phyloP scores from a whole-genome alignment of 2,888 invertebrate genomes.

The Stenodema calcarata region DNA sequence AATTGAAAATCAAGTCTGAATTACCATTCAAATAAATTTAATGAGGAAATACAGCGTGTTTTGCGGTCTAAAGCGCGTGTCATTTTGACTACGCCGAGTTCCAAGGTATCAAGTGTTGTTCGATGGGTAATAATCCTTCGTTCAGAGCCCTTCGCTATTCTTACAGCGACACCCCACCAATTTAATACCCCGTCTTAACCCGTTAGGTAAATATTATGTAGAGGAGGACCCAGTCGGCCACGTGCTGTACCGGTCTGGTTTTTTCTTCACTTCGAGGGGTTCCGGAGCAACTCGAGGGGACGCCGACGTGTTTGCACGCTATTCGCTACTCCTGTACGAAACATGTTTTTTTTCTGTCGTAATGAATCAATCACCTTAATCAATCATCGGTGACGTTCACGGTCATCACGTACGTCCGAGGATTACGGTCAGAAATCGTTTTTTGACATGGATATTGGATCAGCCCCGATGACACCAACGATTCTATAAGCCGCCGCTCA shows the following conservation, averaged over 20 bases:
- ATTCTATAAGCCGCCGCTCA: no score
- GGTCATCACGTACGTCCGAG: not conserved
- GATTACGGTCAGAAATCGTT: no score
- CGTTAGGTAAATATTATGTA: slow-evolving; percentile 36
- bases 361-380: not conserved
- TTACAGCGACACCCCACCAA: no score
- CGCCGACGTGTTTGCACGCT: not conserved
- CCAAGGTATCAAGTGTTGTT: not conserved
- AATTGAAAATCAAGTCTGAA: no score
- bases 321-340: not conserved
- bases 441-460: no score
- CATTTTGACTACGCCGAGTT: not conserved
- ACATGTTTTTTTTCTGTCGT: not conserved
- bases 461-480: no score
- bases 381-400: not conserved
- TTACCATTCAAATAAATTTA: no score
- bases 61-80: no score
- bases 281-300: no score
- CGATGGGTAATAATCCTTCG: not conserved
- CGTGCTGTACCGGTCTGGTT: not conserved
- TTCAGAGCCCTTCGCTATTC: no score
- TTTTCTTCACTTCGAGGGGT: not conserved
- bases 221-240: not conserved
- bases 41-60: no score
- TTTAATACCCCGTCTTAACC: not conserved